phyloP scores from a whole-genome alignment of 2,113 vertebrate genomes.

The Arizona elegans region DNA sequence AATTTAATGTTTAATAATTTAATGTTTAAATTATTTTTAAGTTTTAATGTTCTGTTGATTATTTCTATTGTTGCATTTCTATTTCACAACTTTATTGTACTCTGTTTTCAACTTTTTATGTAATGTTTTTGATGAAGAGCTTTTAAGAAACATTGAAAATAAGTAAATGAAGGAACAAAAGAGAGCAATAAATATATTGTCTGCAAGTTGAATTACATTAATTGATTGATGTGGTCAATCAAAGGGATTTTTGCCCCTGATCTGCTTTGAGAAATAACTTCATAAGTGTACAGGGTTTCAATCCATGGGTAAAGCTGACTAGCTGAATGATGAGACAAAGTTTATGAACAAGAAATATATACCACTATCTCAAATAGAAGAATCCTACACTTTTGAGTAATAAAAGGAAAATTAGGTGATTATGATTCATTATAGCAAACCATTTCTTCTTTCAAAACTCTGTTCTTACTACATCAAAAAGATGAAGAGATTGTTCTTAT shows the following conservation, averaged over 20 bases:
- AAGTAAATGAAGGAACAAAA: neutral
- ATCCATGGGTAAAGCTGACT: neutral
- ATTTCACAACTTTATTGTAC: neutral
- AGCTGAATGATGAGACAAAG: neutral
- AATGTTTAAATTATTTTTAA: no score
- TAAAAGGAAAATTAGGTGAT: neutral
- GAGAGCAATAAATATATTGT: neutral
- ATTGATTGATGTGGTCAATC: neutral
- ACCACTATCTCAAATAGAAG: neutral
- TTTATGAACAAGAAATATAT: neutral
- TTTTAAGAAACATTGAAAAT: neutral
- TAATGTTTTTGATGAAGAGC: neutral
- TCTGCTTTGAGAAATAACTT: neutral
- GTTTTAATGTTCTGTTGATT: neutral
- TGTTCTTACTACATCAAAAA: neutral
- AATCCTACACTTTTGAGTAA: neutral
- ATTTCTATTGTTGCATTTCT: neutral
- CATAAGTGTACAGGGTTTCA: neutral
- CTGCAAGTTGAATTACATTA: neutral
- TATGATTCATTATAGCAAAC: neutral
- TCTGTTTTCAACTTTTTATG: neutral
- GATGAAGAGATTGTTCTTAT: slow-evolving; percentile 15
- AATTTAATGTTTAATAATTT: no score
- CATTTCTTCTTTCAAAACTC: slow-evolving; percentile 16
- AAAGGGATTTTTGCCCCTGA: neutral